Conservation (phyloP, 2,888 invertebrate species). For the Eupithecia subumbrata region DNA sequence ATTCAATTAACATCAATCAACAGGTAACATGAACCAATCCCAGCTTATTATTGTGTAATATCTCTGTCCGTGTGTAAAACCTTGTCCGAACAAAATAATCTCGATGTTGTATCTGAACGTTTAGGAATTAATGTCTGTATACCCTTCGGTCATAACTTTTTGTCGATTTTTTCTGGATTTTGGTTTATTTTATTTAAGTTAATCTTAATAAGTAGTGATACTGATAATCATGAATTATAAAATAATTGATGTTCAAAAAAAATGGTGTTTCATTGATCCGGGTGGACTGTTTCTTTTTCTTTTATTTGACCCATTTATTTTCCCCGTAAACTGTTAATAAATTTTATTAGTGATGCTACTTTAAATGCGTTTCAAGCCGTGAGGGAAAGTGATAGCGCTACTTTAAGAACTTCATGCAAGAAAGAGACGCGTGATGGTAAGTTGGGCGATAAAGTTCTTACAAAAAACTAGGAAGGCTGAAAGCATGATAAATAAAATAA, state of each 20-base stretch:
- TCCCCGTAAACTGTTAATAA: too few relatives aligned
- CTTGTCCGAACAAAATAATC: background rate
- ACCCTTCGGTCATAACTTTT: background rate
- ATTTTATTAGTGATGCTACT: too few relatives aligned
- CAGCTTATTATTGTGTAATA: background rate
- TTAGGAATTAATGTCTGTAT: background rate
- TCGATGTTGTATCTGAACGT: background rate
- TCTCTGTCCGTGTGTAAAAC: background rate
- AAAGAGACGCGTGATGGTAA: too few relatives aligned
- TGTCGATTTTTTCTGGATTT: background rate
- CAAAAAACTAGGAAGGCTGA: too few relatives aligned
- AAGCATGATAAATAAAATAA: too few relatives aligned
- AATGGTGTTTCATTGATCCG: background rate
- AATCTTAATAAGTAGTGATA: background rate
- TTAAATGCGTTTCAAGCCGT: too few relatives aligned
- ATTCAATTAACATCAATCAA: too few relatives aligned
- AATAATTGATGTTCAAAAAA: background rate
- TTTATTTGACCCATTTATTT: too few relatives aligned
- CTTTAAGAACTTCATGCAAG: too few relatives aligned
- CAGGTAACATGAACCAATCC: background rate
- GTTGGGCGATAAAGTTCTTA: too few relatives aligned
- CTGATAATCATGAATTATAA: slow-evolving; percentile 1
- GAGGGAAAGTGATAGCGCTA: too few relatives aligned
- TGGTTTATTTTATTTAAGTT: background rate
- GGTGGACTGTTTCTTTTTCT: background rate